Evolutionary conservation across 1,140 invertebrate species (phyloP).

Genomic region (Dendrolimus kikuchii): DNA sequence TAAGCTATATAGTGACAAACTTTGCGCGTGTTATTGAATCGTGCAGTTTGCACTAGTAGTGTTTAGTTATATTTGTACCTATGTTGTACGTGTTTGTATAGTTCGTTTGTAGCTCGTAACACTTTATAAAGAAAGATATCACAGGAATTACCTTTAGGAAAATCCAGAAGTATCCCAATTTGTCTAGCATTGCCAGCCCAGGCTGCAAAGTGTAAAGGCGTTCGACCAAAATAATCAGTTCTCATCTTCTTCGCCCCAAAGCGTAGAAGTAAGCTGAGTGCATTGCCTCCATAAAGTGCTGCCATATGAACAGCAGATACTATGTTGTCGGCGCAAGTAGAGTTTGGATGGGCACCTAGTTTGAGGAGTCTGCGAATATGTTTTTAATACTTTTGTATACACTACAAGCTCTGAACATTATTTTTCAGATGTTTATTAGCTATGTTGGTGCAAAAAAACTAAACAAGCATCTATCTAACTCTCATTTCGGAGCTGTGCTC

Average conservation of each 20-base stretch:
- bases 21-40: too few relatives aligned
- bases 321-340: constrained; percentile 30
- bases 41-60: too few relatives aligned
- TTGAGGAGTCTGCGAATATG: constrained; percentile 26
- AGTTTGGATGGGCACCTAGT: constrained; percentile 35
- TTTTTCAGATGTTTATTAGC: too few relatives aligned
- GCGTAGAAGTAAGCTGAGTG: constrained; percentile 25
- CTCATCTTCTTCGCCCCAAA: constrained; percentile 20
- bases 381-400: too few relatives aligned
- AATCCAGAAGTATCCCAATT: constrained; percentile 27
- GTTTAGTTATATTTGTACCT: too few relatives aligned
- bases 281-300: constrained; percentile 22
- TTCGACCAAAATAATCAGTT: constrained; percentile 30
- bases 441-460: too few relatives aligned
- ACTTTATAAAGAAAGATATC: not conserved
- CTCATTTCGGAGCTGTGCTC: too few relatives aligned
- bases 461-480: too few relatives aligned
- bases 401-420: too few relatives aligned
- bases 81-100: too few relatives aligned
- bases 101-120: not conserved
- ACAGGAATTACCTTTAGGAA: constrained; percentile 14
- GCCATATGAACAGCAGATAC: constrained; percentile 39
- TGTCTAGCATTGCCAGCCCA: constrained; percentile 32
- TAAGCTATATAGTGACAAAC: too few relatives aligned
- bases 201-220: constrained; percentile 40